phyloP scores from a whole-genome alignment of 2,888 invertebrate genomes.

The Drosophila lutescens region DNA sequence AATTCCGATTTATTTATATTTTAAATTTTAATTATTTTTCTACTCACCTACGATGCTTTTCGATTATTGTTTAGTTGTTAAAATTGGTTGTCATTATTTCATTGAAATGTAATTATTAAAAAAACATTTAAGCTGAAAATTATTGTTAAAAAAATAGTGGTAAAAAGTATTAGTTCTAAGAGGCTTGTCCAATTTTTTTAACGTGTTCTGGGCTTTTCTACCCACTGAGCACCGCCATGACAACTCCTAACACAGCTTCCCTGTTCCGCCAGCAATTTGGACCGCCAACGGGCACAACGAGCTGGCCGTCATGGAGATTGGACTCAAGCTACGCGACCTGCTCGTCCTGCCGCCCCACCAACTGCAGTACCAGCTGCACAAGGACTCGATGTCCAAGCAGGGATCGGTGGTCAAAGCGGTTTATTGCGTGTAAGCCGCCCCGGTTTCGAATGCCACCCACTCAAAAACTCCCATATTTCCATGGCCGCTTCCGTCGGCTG shows the following conservation, averaged over 20 bases:
- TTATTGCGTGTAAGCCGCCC: constrained; percentile 69
- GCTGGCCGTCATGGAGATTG: constrained; percentile 93
- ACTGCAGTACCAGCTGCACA: constrained; percentile 90
- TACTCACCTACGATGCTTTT: no score
- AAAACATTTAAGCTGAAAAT: no score
- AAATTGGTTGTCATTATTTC: no score
- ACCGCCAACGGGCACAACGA: constrained; percentile 92
- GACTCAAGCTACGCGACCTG: constrained; percentile 93
- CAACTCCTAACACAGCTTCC: constrained; percentile 3
- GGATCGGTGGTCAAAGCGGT: constrained; percentile 89
- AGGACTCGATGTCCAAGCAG: constrained; percentile 92
- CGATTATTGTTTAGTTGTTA: no score
- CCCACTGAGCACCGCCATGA: constrained; percentile 6
- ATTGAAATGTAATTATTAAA: no score
- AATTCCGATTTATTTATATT: no score
- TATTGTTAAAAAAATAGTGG: no score
- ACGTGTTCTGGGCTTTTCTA: not conserved
- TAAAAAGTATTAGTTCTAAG: no score
- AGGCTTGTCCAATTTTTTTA: not conserved
- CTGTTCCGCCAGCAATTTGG: constrained; percentile 88
- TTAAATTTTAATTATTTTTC: no score
- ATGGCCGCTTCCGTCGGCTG: constrained; percentile 13
- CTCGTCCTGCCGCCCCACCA: constrained; percentile 87
- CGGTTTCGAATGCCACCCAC: constrained; percentile 1
- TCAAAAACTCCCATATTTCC: constrained; percentile 5